Base-by-base conservation (phyloP, 23 tunicate genomes). In the Trididemnum clinides region DNA sequence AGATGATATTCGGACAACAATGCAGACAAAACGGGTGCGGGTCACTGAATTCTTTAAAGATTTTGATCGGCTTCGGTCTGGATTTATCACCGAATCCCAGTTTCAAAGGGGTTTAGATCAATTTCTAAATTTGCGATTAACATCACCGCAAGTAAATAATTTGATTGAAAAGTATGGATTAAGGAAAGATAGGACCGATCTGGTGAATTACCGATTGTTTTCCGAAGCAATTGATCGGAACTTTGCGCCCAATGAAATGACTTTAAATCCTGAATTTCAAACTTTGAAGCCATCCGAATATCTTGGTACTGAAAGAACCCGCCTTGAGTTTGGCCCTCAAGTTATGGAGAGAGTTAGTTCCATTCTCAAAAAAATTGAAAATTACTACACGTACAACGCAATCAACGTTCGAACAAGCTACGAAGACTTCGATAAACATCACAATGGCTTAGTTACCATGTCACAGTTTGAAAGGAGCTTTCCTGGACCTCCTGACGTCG, bases 31-130 rank as follows among this genome's bases (percentile, higher is more conserved):
- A 64, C 82, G 99, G 19, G 85, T 95, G 2, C 74, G 99, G 18
- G 89, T 95, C 25, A 77, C 92, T 19, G 99, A 95, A 35, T 95
- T 95, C 83, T 95, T 95, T 51, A 87, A 87, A 39, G 99, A 95
- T 71, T 95, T 87, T 90, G 99, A 95, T 62, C 86, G 95, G 20
- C 72, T 95, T 7, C 76, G 99, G 58, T 90, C 95, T 37, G 99
- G 99, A 37, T 95, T 31, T 74, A 88, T 95, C 64, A 86, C 99
- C 0, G 83, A 81, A 18, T 75, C 89, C 1, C 99, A 95, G 64
- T 95, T 95, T 71, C 88, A 87, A 69, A 78, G 95, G 34, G 86
- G 99, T 51, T 70, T 95, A 28, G 90, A 95, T 73, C 89, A 90
- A 76, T 86, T 78, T 62, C 83, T 93, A 39, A 85, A 90, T 29